Conservation (phyloP, 2,888 invertebrate genomes). For the Spisula subtruncata region DNA sequence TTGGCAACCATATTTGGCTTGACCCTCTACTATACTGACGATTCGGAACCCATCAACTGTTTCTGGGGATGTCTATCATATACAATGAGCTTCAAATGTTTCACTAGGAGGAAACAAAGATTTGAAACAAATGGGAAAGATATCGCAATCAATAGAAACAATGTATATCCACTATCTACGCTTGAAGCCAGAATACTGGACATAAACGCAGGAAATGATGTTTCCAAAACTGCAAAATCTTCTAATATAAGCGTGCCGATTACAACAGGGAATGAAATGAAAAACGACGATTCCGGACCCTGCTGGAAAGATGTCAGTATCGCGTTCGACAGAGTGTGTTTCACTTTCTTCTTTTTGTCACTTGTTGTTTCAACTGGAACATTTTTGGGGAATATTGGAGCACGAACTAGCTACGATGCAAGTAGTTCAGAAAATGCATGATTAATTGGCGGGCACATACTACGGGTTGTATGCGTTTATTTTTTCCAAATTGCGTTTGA, state of each 20-base stretch:
- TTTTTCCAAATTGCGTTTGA: not conserved
- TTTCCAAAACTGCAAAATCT: not conserved
- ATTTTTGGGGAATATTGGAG: not conserved
- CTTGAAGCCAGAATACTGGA: not conserved
- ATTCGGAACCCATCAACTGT: not conserved
- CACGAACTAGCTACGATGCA: not conserved
- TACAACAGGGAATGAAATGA: not conserved
- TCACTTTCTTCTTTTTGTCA: not conserved
- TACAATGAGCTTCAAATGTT: not conserved
- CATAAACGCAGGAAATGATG: not conserved
- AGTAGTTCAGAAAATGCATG: not conserved
- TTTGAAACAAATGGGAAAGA: not conserved
- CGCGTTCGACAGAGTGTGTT: not conserved
- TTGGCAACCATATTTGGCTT: not conserved
- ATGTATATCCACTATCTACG: not conserved
- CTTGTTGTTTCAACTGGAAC: not conserved
- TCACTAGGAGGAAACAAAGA: not conserved
- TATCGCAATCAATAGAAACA: not conserved
- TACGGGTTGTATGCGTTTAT: not conserved
- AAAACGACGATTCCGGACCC: too few relatives aligned
- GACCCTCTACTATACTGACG: not conserved
- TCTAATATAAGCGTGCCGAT: not conserved
- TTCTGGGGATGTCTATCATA: not conserved
- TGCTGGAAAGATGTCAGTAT: not conserved
- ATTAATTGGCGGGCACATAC: not conserved